Conservation (phyloP, 2,113 vertebrate species). For the Corydoras maculifer region DNA sequence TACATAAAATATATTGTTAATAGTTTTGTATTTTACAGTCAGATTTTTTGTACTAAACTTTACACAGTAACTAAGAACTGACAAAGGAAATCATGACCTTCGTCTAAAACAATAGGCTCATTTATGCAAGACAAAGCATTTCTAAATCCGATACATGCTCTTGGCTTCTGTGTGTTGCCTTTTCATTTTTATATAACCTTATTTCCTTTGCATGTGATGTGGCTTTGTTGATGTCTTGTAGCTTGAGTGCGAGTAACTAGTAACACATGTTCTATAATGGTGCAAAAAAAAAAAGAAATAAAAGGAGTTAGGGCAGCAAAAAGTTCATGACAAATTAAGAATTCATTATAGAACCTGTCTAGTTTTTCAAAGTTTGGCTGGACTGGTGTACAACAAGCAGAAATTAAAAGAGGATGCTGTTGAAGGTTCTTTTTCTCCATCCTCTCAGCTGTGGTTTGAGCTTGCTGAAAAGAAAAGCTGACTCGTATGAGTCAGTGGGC, state of each 20-base stretch:
- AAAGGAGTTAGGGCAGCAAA: no score
- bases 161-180: neutral
- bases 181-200: slow-evolving; percentile 26
- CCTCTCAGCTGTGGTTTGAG: slow-evolving; percentile 10
- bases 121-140: neutral
- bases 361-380: no score
- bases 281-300: no score
- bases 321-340: no score
- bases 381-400: no score
- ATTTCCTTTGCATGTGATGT: slow-evolving; percentile 1
- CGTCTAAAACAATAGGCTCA: neutral
- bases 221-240: slow-evolving; percentile 9
- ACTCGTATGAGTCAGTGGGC: slow-evolving; percentile 21
- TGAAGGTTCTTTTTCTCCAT: slow-evolving; percentile 11
- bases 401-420: no score
- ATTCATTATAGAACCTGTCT: no score
- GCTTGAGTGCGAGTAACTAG: slow-evolving; percentile 13
- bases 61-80: slow-evolving; percentile 4
- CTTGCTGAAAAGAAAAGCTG: slow-evolving; percentile 21
- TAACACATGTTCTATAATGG: slow-evolving; percentile 15
- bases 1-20: no score
- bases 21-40: neutral
- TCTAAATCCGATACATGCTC: slow-evolving; percentile 1
- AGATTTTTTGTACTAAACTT: neutral
- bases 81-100: slow-evolving; percentile 12